These are phyloP conservation scores for Arvicanthis niloticus DNA, from an alignment of 2,113 vertebrate species.

Conservation along the genomic window DNA sequence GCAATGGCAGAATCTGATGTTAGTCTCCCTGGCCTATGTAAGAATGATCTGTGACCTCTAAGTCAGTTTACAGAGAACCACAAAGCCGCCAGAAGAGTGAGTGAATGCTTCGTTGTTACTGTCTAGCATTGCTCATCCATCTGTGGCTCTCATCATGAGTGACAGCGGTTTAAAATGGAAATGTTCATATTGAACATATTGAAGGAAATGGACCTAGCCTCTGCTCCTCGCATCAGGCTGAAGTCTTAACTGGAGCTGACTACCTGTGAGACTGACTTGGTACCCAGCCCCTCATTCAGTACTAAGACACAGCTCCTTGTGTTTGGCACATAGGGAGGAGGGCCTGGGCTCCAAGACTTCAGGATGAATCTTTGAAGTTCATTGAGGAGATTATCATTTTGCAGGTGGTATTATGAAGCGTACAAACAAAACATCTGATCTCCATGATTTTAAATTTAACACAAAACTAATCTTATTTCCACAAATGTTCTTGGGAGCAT, in stretches of 20 bases:
- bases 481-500: not conserved
- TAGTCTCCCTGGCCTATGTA: not conserved
- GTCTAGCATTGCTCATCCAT: not conserved
- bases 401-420: not conserved
- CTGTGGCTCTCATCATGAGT: not conserved
- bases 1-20: not conserved
- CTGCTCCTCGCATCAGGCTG: not conserved
- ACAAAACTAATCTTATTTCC: slow-evolving; percentile 15
- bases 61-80: not conserved
- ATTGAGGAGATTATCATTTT: not conserved
- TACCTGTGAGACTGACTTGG: not conserved
- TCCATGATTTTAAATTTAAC: slow-evolving; percentile 10
- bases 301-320: not conserved
- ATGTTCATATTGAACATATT: not conserved
- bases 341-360: not conserved
- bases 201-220: not conserved
- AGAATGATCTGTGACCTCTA: not conserved
- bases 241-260: not conserved
- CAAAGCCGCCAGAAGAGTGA: not conserved
- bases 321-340: not conserved
- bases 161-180: not conserved
- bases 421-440: not conserved
- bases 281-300: not conserved
- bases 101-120: not conserved
- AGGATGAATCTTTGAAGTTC: not conserved